A percentile compares a stretch with the other conserved stretches of the same genome.
Evolutionary conservation across 2,797 vertebrate genomes (phyloP).

Genomic region (Fringilla coelebs): DNA sequence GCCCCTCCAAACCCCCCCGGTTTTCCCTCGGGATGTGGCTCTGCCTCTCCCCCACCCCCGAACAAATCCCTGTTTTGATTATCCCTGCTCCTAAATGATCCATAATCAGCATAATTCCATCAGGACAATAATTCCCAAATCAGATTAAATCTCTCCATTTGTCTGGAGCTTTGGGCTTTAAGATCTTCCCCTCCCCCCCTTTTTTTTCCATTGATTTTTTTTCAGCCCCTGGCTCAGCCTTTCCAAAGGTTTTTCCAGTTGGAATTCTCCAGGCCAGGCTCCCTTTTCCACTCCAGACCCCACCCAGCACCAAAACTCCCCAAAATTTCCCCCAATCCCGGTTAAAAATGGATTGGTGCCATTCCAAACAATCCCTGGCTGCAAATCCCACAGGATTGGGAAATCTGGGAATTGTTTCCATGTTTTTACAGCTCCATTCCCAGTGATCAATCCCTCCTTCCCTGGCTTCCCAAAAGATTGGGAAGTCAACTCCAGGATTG

Average conservation of each 20-base stretch:
- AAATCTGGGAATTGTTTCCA: no score
- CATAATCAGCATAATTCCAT: background rate
- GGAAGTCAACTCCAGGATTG: background rate
- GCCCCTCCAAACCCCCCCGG: background rate
- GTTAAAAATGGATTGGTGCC: background rate
- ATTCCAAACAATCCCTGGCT: fast-evolving
- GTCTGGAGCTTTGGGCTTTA: background rate
- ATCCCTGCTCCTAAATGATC: background rate
- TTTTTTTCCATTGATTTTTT: background rate
- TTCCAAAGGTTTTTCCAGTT: background rate
- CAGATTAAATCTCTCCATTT: conserved; percentile 34
- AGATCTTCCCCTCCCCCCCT: conserved; percentile 1
- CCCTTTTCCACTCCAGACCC: background rate
- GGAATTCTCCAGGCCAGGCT: background rate
- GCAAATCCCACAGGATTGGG: background rate
- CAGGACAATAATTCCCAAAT: conserved; percentile 6
- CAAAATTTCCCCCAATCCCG: fast-evolving
- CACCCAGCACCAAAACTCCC: background rate
- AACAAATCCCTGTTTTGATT: background rate
- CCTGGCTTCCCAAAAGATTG: background rate
- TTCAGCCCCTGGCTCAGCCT: background rate
- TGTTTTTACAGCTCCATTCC: background rate
- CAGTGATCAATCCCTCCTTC: background rate
- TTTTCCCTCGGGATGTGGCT: background rate
- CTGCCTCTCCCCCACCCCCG: fast-evolving